Evolutionary conservation across 2,797 vertebrate species (phyloP), one percentile per base, ranked within the genome.

Genomic region (Tarsius wallacei): DNA sequence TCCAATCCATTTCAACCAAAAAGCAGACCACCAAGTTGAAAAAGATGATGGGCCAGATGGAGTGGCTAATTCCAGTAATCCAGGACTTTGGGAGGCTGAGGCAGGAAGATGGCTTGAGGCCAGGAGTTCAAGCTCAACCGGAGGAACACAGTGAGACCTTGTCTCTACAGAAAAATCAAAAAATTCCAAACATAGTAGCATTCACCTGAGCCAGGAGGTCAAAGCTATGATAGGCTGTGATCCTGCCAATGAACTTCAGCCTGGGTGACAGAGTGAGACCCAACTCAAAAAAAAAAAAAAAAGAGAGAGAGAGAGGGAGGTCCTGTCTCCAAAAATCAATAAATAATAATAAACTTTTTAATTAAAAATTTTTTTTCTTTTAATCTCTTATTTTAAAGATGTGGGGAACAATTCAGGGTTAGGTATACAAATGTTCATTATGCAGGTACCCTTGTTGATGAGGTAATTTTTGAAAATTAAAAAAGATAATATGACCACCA

Each of bases 1-100:
- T 64, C 42, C 70, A 87, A 59, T 36, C 82, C 47, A 1, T 87
- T 93, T 91, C 64, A 95, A 73, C 26, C 63, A 80, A 49, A 84
- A 93, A 47, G n/a, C 71, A 86, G 51, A 87, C 71, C 53, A 89
- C 12, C 55, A 87, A 68, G 6, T 84, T 78, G 78, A 51, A 73
- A 87, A 97, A 64, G 16, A 31, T 49, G 57, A 85, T 42, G 55
- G 33, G 26, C 42, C 42, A 10, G 47, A 15, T 3, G 16, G 9
- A 4, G 26, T 76, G 66, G 66, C 66, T 68, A 7, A 68, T 33
- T 3, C 66, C 17, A 33, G 33, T 33, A 55, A 53, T 78, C 76
- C 1, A 78, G 12, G 19, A 33, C 19, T 78, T 14, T 55, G 51
- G 74, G 47, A n/a, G 47, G 24, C 57, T 24, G 26, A 71, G 51